Evolutionary conservation across 2,888 invertebrate species (phyloP).

Genomic region (Candidula unifasciata): DNA sequence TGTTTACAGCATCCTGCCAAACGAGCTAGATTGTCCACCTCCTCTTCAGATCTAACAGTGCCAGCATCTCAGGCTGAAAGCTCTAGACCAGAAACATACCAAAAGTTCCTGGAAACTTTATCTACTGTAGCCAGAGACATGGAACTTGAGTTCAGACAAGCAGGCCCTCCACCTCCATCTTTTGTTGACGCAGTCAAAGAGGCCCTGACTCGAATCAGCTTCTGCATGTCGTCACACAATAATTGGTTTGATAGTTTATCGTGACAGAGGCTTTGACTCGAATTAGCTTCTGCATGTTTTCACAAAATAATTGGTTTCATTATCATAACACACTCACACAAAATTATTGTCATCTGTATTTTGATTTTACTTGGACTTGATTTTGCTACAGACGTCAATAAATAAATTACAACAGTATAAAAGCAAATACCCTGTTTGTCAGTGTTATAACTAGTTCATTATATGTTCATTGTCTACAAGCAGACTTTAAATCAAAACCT

Average conservation of each 20-base stretch:
- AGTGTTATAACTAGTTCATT: too few species aligned
- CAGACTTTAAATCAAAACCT: too few species aligned
- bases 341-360: too few species aligned
- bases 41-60: neutral
- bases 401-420: too few species aligned
- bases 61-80: neutral
- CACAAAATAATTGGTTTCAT: too few species aligned
- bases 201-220: slow-evolving; percentile 19
- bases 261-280: too few species aligned
- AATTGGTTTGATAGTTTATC: slow-evolving; percentile 41
- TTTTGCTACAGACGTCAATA: too few species aligned
- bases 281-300: too few species aligned
- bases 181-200: slow-evolving; percentile 25
- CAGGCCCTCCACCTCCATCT: neutral
- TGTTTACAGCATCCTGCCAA: slow-evolving; percentile 27
- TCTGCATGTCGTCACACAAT: neutral
- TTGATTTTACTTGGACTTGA: too few species aligned
- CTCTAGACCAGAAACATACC: slow-evolving; percentile 1
- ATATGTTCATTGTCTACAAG: too few species aligned
- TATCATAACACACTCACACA: too few species aligned
- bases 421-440: too few species aligned
- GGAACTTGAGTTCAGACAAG: neutral
- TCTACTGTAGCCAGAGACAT: slow-evolving; percentile 26
- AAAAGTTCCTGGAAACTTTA: slow-evolving; percentile 21
- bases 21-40: slow-evolving; percentile 14